phyloP scores from a whole-genome alignment of 2,888 invertebrate genomes.

The Chloroclystis v-ata region DNA sequence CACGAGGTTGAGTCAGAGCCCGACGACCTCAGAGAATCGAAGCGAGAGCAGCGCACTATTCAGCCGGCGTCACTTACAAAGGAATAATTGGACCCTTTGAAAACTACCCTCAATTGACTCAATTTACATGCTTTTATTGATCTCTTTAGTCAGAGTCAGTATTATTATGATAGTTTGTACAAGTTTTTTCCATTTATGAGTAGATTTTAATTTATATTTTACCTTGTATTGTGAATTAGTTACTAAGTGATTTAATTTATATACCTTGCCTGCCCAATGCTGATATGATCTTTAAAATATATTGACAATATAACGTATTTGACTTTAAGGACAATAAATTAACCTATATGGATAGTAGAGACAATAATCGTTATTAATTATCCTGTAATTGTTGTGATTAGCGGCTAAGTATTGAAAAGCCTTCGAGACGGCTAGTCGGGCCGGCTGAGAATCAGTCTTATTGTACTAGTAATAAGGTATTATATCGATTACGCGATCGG shows the following conservation, averaged over 20 bases:
- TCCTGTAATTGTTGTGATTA: conserved; percentile 66
- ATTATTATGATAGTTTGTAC: conserved; percentile 11
- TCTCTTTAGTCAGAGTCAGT: conserved; percentile 2
- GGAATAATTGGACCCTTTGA: conserved; percentile 5
- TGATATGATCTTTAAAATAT: conserved; percentile 1
- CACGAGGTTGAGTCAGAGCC: conserved; percentile 47
- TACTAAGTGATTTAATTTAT: conserved; percentile 1
- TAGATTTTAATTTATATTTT: conserved; percentile 8
- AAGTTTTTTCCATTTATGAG: conserved; percentile 4
- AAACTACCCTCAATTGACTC: conserved; percentile 6
- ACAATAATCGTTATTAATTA: conserved; percentile 24
- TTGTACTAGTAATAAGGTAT: conserved; percentile 15
- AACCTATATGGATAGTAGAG: conserved; percentile 19
- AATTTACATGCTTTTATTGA: not conserved
- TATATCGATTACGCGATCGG: conserved; percentile 41
- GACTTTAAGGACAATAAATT: conserved; percentile 15
- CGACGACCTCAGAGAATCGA: conserved; percentile 43
- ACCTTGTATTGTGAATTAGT: not conserved
- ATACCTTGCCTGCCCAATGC: conserved; percentile 10
- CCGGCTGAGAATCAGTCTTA: conserved; percentile 36
- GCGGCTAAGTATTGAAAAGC: conserved; percentile 70
- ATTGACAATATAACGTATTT: conserved; percentile 9
- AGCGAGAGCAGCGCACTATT: conserved; percentile 29
- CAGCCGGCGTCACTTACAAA: conserved; percentile 9
- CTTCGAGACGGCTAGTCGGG: conserved; percentile 70